phyloP scores from a whole-genome alignment of 2,113 vertebrate species.

The Crotalus viridis region DNA sequence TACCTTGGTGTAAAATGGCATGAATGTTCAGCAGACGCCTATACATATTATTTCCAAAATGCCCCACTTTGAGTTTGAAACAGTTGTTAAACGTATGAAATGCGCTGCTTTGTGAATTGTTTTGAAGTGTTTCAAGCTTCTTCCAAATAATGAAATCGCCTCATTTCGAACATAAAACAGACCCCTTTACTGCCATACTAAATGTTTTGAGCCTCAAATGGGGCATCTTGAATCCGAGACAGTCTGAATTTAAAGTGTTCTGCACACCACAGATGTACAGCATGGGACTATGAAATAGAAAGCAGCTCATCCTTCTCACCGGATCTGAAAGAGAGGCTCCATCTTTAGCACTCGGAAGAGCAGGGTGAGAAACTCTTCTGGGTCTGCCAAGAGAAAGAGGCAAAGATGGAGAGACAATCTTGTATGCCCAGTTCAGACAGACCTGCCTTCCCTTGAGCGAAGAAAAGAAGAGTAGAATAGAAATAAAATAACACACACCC shows the following conservation, averaged over 20 bases:
- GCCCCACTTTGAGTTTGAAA: neutral
- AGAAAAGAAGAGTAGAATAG: neutral
- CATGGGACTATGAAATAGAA: neutral
- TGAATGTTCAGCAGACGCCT: neutral
- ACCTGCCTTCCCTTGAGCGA: neutral
- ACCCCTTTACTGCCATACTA: neutral
- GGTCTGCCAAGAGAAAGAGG: constrained; percentile 64
- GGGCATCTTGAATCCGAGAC: neutral
- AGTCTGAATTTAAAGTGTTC: neutral
- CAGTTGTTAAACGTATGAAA: neutral
- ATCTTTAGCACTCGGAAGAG: constrained; percentile 75
- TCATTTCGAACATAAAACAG: neutral
- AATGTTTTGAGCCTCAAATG: neutral
- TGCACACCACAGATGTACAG: neutral
- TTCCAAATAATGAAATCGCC: neutral
- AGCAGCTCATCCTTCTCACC: constrained; percentile 43
- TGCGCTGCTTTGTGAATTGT: neutral
- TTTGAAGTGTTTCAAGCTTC: too few relatives aligned
- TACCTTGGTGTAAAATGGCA: neutral
- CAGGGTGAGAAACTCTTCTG: constrained; percentile 83
- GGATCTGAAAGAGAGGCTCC: constrained; percentile 79
- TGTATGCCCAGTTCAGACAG: neutral
- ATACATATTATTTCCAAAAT: neutral
- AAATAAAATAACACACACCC: neutral
- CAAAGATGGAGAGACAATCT: neutral